These are phyloP conservation scores for Leptopilina syphax DNA, from an alignment of 2,888 invertebrate species.

Conservation along the genomic window DNA sequence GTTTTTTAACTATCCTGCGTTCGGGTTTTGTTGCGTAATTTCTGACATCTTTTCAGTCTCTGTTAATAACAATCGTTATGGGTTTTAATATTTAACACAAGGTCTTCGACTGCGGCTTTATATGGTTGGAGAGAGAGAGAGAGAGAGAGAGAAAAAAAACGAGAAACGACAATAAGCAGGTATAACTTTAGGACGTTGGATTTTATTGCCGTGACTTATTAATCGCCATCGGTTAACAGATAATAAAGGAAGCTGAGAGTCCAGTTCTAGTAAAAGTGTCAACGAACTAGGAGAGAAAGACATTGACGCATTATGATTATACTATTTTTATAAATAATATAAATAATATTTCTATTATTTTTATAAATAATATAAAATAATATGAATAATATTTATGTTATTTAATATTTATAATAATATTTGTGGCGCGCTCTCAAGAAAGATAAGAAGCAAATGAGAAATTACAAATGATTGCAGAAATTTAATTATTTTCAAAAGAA, in stretches of 20 bases:
- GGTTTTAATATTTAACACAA: background rate
- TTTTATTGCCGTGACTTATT: slow-evolving; percentile 39
- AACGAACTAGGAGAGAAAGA: slow-evolving; percentile 14
- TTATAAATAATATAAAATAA: no score
- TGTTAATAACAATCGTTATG: slow-evolving; percentile 30
- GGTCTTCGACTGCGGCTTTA: slow-evolving; percentile 11
- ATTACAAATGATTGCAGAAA: no score
- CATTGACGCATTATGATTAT: background rate
- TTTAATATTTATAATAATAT: no score
- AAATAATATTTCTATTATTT: no score
- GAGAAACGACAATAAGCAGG: slow-evolving; percentile 12
- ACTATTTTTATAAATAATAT: no score
- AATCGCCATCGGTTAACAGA: slow-evolving; percentile 35
- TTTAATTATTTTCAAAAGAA: no score
- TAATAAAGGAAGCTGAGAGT: slow-evolving; percentile 11
- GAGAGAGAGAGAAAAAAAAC: background rate
- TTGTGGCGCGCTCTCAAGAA: no score
- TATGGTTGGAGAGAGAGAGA: background rate
- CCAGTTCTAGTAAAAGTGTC: slow-evolving; percentile 28
- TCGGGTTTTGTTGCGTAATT: slow-evolving; percentile 18
- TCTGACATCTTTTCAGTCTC: slow-evolving; percentile 6
- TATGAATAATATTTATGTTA: no score
- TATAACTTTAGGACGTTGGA: slow-evolving; percentile 6
- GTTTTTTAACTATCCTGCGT: background rate
- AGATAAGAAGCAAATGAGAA: no score